Evolutionary conservation across 1,140 invertebrate species (phyloP), one percentile per base, ranked within the genome.

Genomic region (Liolophura sinensis): DNA sequence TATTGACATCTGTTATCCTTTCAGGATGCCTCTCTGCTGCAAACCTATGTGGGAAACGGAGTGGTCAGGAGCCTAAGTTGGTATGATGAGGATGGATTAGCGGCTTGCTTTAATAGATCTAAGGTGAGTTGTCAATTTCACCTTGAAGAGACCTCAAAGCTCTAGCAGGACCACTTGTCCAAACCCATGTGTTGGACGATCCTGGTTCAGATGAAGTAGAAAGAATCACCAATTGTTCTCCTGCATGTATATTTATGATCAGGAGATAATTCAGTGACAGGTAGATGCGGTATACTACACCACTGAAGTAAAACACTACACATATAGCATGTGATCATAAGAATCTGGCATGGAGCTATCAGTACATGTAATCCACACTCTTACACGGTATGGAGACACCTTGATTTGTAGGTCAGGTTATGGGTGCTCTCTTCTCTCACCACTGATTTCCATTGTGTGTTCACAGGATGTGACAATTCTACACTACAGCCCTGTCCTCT

Each of bases 21-120:
- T 24, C 60, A 83, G 78, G 86, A 89, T 79, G 88, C 88, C 0
- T 86, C 83, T 62, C 75, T 90, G 20, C 77, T 89, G 4, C 86
- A 89, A 67, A 89, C 88, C 3, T 74, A 86, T 59, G 86, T 86
- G 54, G 88, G 88, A 7, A 83, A 76, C 56, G 89, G 89, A 18
- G 85, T 84, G 3, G 82, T 89, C 0, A 83, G 85, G 51, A 76
- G 81, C 57, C 64, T 90, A 1, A 69, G 71, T 27, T 90, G 89
- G 89, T 78, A 86, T 59, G 80, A 81, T 46, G 78, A 86, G 12
- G 65, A 79, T 67, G 80, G 87, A 20, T 70, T 89, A 14, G 86
- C 86, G 49, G 82, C 86, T 49, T 87, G 86, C 50, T 89, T 88
- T 74, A 82, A 80, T 25, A 75, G 87, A 59, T 86, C 85, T 6